Conservation (phyloP, 2,113 vertebrate genomes). For the Eretmochelys imbricata region DNA sequence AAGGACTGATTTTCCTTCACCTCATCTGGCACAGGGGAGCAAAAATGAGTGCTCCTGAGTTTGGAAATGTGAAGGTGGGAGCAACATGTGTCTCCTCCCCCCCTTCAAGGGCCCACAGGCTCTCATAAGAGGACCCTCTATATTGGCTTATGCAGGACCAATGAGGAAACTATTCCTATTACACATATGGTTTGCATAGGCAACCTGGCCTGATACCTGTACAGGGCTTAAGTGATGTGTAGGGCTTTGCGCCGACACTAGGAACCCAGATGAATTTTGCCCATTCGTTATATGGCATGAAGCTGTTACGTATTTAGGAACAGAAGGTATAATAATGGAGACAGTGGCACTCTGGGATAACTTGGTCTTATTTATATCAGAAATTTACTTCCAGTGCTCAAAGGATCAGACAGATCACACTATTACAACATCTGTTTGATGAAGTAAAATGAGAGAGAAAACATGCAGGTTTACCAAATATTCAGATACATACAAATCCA, state of each 20-base stretch:
- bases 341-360: not conserved
- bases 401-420: not conserved
- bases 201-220: not conserved
- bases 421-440: not conserved
- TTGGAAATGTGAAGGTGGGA: not conserved
- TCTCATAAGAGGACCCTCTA: not conserved
- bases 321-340: not conserved
- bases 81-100: not conserved
- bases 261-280: not conserved
- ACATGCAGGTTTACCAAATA: not conserved
- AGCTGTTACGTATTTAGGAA: not conserved
- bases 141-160: not conserved
- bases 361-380: not conserved
- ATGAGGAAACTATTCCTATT: not conserved
- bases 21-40: not conserved
- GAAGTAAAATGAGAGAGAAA: not conserved
- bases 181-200: not conserved
- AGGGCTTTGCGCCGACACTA: not conserved
- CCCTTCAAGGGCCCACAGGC: not conserved
- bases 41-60: not conserved
- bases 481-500: not conserved
- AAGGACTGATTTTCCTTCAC: not conserved
- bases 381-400: not conserved
- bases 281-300: not conserved
- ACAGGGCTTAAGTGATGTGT: not conserved